These are phyloP conservation scores for Phyllostomus hastatus DNA, from an alignment of 2,113 vertebrate species.

Conservation along the genomic window DNA sequence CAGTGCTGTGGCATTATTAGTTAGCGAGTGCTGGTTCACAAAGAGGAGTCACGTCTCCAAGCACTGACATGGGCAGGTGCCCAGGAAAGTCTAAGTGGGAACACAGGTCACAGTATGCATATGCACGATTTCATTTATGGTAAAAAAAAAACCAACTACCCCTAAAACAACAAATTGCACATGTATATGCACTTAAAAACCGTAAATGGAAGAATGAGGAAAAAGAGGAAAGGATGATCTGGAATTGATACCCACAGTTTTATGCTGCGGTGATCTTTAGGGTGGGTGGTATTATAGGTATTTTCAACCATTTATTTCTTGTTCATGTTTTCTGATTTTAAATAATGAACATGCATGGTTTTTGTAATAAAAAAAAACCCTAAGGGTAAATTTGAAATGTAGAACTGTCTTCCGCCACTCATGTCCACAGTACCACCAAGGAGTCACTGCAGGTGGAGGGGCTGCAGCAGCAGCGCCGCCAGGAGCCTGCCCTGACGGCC, in stretches of 20 bases:
- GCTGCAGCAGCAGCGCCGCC: background rate
- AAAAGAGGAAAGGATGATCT: background rate
- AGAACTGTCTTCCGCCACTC: background rate
- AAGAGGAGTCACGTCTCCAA: slow-evolving; percentile 5
- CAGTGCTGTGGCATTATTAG: slow-evolving; percentile 22
- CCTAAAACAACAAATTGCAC: background rate
- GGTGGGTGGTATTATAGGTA: background rate
- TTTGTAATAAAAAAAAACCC: background rate
- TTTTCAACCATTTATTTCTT: slow-evolving; percentile 16
- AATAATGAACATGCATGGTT: slow-evolving; percentile 18
- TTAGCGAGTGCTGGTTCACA: slow-evolving; percentile 31
- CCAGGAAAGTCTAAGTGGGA: slow-evolving; percentile 25
- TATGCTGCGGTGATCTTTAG: background rate
- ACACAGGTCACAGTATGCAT: background rate
- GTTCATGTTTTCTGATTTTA: slow-evolving; percentile 47
- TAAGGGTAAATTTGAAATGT: background rate
- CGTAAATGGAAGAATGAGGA: background rate
- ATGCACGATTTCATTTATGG: background rate
- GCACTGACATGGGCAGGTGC: background rate
- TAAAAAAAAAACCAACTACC: background rate
- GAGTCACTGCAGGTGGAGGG: fast-evolving
- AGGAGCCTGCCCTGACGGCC: background rate
- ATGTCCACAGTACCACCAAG: background rate
- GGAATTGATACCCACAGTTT: background rate
- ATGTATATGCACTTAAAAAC: background rate